Base-by-base conservation (phyloP, 2,113 vertebrate genomes). In the Ageneiosus marmoratus region DNA sequence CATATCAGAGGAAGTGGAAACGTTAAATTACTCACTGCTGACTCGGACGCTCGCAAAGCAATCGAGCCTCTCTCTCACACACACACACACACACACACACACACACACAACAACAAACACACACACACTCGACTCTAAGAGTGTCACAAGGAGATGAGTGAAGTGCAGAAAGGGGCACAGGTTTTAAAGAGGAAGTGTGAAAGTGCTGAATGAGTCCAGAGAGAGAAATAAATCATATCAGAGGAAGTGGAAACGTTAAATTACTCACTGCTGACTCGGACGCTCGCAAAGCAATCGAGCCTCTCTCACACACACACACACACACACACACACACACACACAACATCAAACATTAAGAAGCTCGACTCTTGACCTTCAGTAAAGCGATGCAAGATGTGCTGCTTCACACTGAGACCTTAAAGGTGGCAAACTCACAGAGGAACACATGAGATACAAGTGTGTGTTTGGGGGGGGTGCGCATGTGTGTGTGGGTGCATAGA, bases 361-460 rank as follows among this genome's bases (percentile, higher is more conserved):
- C 46, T 79, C 13, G 72, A 81, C 70, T 83, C 65, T 79, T 74
- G 77, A 85, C 87, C 86, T 37, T 82, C 74, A 46, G 56, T 67
- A 27, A 62, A 60, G 60, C 55, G 50, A 78, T 73, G 53, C 86
- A 84, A 86, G 81, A 78, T 77, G 48, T 44, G 32, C 79, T 60
- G 84, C 87, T 85, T 89, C 74, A 87, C 89, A 86, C 75, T 62
- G 51, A 84, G 85, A 88, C 84, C 84, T 89, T 84, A 84, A 79
- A 69, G 58, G 18, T 37, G 44, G 51, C 60, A 65, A 80, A 86
- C 72, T 79, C 77, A 29, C 15, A 67, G 46, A 48, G 55, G 75
- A 75, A 88, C 74, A 48, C 37, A 24, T 72, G 34, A 55, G 29
- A 50, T 69, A 51, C 58, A 80, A 70, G 72, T 70, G 82, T 53